Evolutionary conservation across 2,797 vertebrate genomes (phyloP), one percentile per base, ranked within the genome.

Genomic region (Gallinago solitaria): DNA sequence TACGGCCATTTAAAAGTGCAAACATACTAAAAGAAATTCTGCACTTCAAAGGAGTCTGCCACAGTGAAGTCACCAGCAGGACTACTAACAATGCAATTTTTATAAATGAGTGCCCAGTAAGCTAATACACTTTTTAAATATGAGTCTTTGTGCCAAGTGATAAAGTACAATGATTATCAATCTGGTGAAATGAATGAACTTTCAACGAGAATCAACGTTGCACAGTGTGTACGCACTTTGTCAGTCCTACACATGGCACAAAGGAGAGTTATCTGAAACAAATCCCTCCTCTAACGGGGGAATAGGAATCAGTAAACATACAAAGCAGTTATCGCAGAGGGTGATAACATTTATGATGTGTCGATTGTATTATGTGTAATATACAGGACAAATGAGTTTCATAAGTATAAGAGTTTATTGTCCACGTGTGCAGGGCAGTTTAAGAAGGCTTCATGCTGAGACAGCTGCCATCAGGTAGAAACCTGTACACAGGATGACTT

Each of bases 91-190:
- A 81, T 89, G 56, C 24, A 83, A 85, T 93, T 97, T 92, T 93
- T 93, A 96, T 91, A 97, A 96, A 97, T 96, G 95, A 96, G 83
- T 95, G 59, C 92, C 80, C 68, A 95, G 92, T 95, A 93, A 97
- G 93, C 71, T 93, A 97, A 97, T 89, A 95, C 0, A 5, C 71
- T 82, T 90, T 93, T 93, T 56, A 91, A 97, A 95, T 91, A 93
- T 2, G 16, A 59, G 69, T 33, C 71, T 77, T 97, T 95, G 90
- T 96, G 87, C 79, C 78, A 96, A 89, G 50, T 86, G 97, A 96
- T 97, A 97, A 96, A 88, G 54, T 69, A 68, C 61, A 90, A 56
- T 84, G 68, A 63, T 48, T 97, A 97, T 93, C 93, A 97, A 60
- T 76, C 69, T 63, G 10, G 75, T 53, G 82, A 89, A 95, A 94